Evolutionary conservation across 2,888 invertebrate species (phyloP), one percentile per base, ranked within the genome.

Genomic region (Plagodis dolabraria): DNA sequence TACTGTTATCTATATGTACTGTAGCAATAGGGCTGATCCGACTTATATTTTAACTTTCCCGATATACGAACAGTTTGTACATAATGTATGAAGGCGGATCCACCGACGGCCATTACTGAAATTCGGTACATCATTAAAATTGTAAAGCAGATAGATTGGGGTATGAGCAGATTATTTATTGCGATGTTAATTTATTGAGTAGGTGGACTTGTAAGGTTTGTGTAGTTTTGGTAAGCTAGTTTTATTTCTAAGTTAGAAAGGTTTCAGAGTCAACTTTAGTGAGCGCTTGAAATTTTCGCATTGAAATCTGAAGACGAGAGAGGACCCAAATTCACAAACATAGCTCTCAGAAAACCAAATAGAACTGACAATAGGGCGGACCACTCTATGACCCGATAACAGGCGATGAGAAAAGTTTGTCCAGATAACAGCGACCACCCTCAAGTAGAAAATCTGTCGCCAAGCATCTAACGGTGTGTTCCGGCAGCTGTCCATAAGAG

Each of bases 121-220:
- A 77, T 75, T 75, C 60, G 68, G 74, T 71, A 53, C 63, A 63
- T 72, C 74, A 76, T 80, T 77, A 79, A 81, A 80, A 75, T 80
- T 79, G 68, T 75, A 77, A 76, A 74, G 36, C 58, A 67, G 51
- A 63, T 69, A 63, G 59, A 71, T 67, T 60, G 56, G 60, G 60
- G 56, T 56, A 60, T 56, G 42, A 44, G 54, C 34, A 49, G 56
- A 56, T 60, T 60, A 60, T 53, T 60, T 60, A 56, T 53, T 60
- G 45, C 56, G 38, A 46, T 40, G 9, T 43, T 11, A 12, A 43
- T 43, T 43, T 43, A 12, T 43, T 43, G 43, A 43, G 43, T 43
- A 8, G 43, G 12, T 8, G 43, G 7, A 11, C 11, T 43, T 2
- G 12, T 43, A 43, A 12, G 43, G 43, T 43, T 43, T 12, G 5